Base-by-base conservation (phyloP, 2,888 invertebrate species). In the Epirrita christyi region DNA sequence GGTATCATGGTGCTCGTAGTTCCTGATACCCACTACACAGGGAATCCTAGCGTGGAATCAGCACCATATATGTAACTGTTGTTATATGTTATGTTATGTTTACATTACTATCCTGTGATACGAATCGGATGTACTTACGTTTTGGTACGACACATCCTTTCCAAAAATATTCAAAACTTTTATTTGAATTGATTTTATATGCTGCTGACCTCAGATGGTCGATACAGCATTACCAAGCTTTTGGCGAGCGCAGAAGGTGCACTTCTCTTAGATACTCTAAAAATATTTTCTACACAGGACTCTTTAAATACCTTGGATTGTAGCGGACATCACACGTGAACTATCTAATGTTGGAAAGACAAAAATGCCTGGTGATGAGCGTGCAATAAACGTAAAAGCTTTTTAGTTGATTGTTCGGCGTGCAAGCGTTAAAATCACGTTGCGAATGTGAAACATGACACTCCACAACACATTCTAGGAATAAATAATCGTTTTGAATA, bases 261-360 rank as follows among this genome's bases (percentile, higher is more conserved):
- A n/a, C n/a, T n/a, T n/a, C n/a, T n/a, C n/a, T 11, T 48, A 11
- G 13, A 27, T 50, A 49, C 57, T 45, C 52, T 44, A 28, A 34
- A 50, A 37, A 38, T 21, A 21, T 21, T 21, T 21, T 15, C 40
- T 28, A 45, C 21, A 46, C 11, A 55, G n/a, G 32, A 48, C 54
- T 47, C 15, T 10, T 28, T 41, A 41, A 36, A 36, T 36, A 47
- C 34, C 40, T 41, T 4, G 28, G 10, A 38, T 38, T 29, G 43
- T 11, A 43, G 44, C 28, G 21, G 10, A 61, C 51, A 55, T 54
- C 61, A 68, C 61, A 67, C 67, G 67, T 62, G 63, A 64, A 43
- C 59, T 72, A 82, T 84, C 78, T 82, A 79, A 84, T 87, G 88
- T 89, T 88, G 89, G 90, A 92, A 89, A 91, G 91, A 90, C 81